Evolutionary conservation across 2,113 vertebrate species (phyloP).

Genomic region (Excalfactoria chinensis): DNA sequence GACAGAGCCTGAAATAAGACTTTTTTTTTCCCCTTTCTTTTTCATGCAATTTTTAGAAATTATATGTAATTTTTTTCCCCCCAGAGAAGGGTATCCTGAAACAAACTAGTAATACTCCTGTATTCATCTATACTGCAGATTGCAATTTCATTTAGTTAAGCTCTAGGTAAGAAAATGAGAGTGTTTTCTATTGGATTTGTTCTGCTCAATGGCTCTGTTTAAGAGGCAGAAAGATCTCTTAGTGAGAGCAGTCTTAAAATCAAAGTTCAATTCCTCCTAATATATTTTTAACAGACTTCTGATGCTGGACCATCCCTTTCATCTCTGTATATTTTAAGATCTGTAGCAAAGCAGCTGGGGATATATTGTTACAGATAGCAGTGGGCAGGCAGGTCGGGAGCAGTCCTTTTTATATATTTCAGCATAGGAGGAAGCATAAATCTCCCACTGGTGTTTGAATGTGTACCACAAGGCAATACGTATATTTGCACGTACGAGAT

Average conservation of each 20-base stretch:
- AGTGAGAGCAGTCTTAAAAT: not conserved
- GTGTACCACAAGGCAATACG: not conserved
- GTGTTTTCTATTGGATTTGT: not conserved
- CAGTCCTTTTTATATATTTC: not conserved
- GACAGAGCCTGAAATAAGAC: not conserved
- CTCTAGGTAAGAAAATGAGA: not conserved
- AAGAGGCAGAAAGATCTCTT: not conserved
- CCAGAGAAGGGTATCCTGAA: not conserved
- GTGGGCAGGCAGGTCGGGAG: constrained; percentile 4
- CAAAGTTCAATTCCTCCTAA: constrained; percentile 15
- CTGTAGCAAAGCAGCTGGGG: not conserved
- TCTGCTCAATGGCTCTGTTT: not conserved
- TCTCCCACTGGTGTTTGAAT: not conserved
- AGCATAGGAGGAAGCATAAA: not conserved
- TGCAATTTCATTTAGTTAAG: not conserved
- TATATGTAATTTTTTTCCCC: not conserved
- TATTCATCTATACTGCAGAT: not conserved
- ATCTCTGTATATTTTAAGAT: constrained; percentile 24
- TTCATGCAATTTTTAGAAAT: not conserved
- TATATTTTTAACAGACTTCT: constrained; percentile 23
- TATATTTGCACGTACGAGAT: not conserved
- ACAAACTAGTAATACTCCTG: not conserved
- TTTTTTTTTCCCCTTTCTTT: not conserved
- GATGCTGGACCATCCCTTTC: constrained; percentile 24
- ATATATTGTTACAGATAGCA: constrained; percentile 23